Evolutionary conservation across 2,113 vertebrate genomes (phyloP).

Genomic region (Pygathrix nemaeus): DNA sequence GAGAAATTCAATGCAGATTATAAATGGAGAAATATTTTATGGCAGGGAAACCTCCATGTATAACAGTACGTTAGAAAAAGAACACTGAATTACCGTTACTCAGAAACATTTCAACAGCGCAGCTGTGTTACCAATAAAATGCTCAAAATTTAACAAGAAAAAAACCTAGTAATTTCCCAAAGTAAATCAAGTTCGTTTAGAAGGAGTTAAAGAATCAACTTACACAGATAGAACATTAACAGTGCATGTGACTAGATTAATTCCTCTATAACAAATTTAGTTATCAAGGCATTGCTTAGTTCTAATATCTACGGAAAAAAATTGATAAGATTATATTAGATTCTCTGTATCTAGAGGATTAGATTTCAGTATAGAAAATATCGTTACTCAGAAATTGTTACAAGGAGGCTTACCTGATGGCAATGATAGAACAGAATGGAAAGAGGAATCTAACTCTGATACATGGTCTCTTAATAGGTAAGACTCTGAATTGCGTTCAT

Average conservation of each 20-base stretch:
- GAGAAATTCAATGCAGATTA: background rate
- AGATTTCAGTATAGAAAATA: slow-evolving; percentile 3
- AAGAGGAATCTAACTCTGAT: slow-evolving; percentile 83
- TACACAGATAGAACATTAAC: background rate
- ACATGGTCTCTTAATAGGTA: slow-evolving; percentile 76
- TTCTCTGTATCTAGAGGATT: background rate
- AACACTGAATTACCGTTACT: background rate
- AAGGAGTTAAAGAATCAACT: slow-evolving; percentile 16
- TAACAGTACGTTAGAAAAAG: background rate
- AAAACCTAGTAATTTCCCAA: slow-evolving; percentile 23
- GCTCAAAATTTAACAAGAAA: background rate
- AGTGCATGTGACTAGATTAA: background rate
- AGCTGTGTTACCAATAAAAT: slow-evolving; percentile 22
- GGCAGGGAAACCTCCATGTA: background rate
- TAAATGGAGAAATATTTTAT: background rate
- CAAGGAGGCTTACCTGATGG: slow-evolving; percentile 85
- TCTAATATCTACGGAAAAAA: slow-evolving; percentile 19
- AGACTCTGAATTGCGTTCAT: slow-evolving; percentile 65
- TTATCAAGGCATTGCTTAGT: background rate
- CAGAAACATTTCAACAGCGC: background rate
- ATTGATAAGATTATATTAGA: background rate
- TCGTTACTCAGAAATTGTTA: background rate
- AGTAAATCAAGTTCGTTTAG: slow-evolving; percentile 19
- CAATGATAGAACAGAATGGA: slow-evolving; percentile 84
- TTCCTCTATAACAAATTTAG: background rate